Conservation (phyloP, 2,113 vertebrate species). For the Mus spicilegus region DNA sequence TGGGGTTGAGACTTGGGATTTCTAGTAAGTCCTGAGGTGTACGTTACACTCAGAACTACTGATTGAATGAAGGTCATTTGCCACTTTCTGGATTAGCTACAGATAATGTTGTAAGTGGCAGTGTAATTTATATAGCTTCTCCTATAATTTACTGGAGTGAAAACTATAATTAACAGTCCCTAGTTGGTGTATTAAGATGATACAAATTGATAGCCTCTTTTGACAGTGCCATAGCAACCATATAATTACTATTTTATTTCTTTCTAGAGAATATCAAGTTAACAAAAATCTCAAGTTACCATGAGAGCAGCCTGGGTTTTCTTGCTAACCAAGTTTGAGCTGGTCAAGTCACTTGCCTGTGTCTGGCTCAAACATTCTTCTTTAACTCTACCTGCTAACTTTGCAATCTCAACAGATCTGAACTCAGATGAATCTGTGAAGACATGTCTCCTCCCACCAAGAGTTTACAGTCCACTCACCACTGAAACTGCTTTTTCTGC, state of each 20-base stretch:
- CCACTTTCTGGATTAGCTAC: background rate
- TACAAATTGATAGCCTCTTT: slow-evolving; percentile 1
- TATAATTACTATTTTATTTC: background rate
- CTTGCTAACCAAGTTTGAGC: background rate
- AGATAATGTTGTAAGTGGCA: background rate
- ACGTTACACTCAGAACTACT: background rate
- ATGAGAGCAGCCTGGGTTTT: background rate
- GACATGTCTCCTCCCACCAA: background rate
- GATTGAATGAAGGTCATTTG: background rate
- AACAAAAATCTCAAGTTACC: slow-evolving; percentile 24
- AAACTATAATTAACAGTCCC: background rate
- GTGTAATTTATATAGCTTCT: background rate
- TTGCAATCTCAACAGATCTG: background rate
- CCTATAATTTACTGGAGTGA: background rate
- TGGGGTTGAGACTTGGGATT: background rate
- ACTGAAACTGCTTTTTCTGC: background rate
- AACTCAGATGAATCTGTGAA: background rate
- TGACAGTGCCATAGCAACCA: background rate
- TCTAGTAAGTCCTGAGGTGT: background rate
- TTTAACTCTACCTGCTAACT: background rate
- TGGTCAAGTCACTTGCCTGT: background rate
- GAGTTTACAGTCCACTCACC: accelerated
- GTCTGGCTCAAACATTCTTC: background rate
- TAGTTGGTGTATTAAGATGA: background rate
- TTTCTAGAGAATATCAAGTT: background rate